Base-by-base conservation (phyloP, 1,140 invertebrate genomes). In the Ceratina australensis region DNA sequence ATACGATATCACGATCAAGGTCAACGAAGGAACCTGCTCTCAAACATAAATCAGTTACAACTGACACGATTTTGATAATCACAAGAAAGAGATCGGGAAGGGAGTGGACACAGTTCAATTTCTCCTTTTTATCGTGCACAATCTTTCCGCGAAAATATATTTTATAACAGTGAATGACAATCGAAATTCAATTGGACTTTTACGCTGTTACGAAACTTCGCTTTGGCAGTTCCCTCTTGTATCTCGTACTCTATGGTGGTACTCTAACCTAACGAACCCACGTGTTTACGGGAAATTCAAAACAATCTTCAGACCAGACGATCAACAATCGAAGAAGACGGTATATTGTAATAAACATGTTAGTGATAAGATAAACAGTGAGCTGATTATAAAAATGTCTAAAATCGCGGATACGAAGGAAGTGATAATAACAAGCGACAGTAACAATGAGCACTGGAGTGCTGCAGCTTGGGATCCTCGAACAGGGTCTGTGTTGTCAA, bases 401-500 rank as follows among this genome's bases (percentile, higher is more conserved):
- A 71, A 50, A 75, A 50, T 79, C 26, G 68, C 26, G 12, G 47
- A 84, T 4, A 71, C 93, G 56, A 87, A 93, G 60, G 95, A 95
- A 91, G 92, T 95, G 12, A 87, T 95, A 59, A 87, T 96, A 20
- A 95, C 95, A 5, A 95, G 94, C 89, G 95, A 96, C 81, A 92
- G 91, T n/a, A 94, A 93, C 67, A 95, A 94, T 76, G 93, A 95
- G 64, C 92, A 94, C 79, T 95, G 94, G 89, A 95, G 94, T 66
- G 93, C 93, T 57, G 94, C 93, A 78, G 92, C 95, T 1, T 97
- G 96, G 95, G 95, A 97, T 89, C 93, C 94, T 33, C 89, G 93
- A n/a, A 95, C 95, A 16, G 96, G 96, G 15, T 96, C 96, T 42
- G 93, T 93, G 72, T 88, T 97, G 18, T 95, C 94, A 88, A 93